Percentiles rank a stretch among this genome's conserved stretches.
These are phyloP conservation scores for Piprites chloris DNA, from an alignment of 2,113 vertebrate genomes.

Conservation along the genomic window DNA sequence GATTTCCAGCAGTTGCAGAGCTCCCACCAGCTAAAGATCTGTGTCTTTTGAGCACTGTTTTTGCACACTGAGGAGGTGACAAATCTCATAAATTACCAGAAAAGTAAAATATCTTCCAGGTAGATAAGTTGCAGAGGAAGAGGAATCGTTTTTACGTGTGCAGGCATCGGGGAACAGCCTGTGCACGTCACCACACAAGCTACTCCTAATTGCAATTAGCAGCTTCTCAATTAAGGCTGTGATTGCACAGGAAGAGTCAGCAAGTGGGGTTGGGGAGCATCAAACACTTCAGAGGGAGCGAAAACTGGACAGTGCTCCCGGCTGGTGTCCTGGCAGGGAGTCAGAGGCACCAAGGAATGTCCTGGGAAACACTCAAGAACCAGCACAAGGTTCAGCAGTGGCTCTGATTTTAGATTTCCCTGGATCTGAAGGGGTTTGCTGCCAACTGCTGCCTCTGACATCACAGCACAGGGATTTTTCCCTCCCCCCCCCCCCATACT, in stretches of 20 bases:
- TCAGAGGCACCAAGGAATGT: neutral
- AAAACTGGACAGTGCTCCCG: neutral
- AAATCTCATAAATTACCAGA: neutral
- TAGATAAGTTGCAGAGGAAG: rapidly evolving
- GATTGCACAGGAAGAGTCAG: neutral
- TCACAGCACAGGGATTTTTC: neutral
- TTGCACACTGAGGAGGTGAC: neutral
- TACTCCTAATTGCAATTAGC: neutral
- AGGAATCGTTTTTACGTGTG: neutral
- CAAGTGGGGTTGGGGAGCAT: neutral
- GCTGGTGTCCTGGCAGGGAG: neutral
- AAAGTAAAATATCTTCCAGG: neutral
- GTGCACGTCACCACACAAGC: neutral
- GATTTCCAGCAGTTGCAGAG: neutral
- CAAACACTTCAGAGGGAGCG: neutral
- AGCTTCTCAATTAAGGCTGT: neutral
- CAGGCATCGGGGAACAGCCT: neutral
- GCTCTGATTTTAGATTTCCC: neutral
- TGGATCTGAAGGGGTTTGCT: neutral
- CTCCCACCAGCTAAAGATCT: neutral
- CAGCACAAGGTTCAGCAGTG: neutral
- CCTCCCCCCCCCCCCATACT: neutral
- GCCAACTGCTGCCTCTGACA: neutral
- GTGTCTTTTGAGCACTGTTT: neutral
- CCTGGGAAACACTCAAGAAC: conserved; percentile 19